Conservation (phyloP, 2,113 vertebrate species). For the Microcebus tavaratra region DNA sequence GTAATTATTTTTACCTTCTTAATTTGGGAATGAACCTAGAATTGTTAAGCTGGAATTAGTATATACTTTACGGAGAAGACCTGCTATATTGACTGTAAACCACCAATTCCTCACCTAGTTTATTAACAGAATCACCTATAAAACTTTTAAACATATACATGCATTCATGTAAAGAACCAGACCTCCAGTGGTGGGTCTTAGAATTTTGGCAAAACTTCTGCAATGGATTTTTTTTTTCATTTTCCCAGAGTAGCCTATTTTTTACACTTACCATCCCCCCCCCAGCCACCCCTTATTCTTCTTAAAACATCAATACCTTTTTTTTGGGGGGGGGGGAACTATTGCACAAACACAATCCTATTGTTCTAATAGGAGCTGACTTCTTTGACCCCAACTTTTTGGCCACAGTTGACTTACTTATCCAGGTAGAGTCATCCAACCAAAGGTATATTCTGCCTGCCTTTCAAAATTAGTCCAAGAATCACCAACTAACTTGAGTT, state of each 20-base stretch:
- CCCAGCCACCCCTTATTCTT: neutral
- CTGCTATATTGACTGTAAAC: neutral
- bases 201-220: neutral
- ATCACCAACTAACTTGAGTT: neutral
- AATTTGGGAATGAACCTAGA: neutral
- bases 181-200: neutral
- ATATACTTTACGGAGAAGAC: neutral
- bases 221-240: neutral
- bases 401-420: neutral
- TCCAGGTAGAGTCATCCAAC: neutral
- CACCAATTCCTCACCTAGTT: neutral
- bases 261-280: neutral
- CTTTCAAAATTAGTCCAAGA: neutral
- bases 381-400: neutral
- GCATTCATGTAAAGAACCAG: neutral
- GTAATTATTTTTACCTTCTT: neutral
- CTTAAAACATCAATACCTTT: neutral
- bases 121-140: neutral
- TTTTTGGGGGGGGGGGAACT: neutral
- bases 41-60: neutral
- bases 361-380: neutral
- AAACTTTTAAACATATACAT: neutral
- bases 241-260: neutral
- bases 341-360: neutral
- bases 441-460: rapidly evolving